Evolutionary conservation across 2,888 invertebrate species (phyloP), one percentile per base, ranked within the genome.

Genomic region (Polia nebulosa): DNA sequence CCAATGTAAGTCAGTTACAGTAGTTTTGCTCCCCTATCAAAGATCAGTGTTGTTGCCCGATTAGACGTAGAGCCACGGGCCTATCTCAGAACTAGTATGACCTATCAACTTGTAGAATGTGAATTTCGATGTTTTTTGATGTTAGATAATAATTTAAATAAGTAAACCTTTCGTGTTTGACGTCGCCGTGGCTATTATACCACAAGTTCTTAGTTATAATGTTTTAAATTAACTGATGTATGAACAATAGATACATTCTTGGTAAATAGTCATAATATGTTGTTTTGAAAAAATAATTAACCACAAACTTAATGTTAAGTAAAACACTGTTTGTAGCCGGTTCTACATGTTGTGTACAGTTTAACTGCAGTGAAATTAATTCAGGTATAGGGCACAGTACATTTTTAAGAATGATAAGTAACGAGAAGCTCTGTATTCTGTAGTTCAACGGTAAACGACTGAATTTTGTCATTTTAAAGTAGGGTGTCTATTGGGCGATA

Each of bases 91-190:
- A 32, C 34, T 49, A 32, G 9, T 7, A 58, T 32, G 39, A 20
- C 53, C 53, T 61, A 29, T 39, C 25, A 64, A 53, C 36, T 47
- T 45, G 52, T 77, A 75, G 69, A 13, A 20, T 45, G 41, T 76
- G 57, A 56, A 52, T 63, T 61, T 63, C 63, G 57, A 53, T 69
- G 69, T 59, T 52, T 61, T 61, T 63, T 66, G 57, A 53, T 69
- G 69, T 81, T 60, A 62, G 61, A 51, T 72, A 56, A 64, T 67
- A 72, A 65, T 76, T 80, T 53, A 69, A 56, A 56, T 68, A 81
- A 57, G 22, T 58, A 55, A 60, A 70, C n/a, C n/a, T n/a, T n/a
- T n/a, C n/a, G n/a, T n/a, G n/a, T n/a, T n/a, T n/a, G n/a, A n/a
- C n/a, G n/a, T n/a, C n/a, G n/a, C n/a, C n/a, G n/a, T n/a, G n/a